Evolutionary conservation across 2,888 invertebrate species (phyloP).

Genomic region (Microctonus brassicae): DNA sequence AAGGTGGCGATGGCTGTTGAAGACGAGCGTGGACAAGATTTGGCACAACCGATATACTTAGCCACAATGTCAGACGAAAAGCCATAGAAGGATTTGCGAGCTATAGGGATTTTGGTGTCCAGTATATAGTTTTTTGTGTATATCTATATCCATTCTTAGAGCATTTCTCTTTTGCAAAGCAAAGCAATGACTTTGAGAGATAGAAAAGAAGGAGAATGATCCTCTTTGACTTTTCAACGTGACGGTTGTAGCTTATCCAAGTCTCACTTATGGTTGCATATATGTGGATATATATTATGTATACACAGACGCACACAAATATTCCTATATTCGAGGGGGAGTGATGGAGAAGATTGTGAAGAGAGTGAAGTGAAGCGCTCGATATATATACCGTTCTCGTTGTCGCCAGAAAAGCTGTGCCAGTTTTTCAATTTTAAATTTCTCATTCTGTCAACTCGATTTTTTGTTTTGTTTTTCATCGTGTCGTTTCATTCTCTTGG

Average conservation of each 20-base stretch:
- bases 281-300: too few species aligned
- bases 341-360: constrained; percentile 2
- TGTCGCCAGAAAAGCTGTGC: constrained; percentile 17
- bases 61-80: constrained; percentile 14
- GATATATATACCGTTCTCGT: not conserved
- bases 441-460: constrained; percentile 21
- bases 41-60: constrained; percentile 20
- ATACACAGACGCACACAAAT: too few species aligned
- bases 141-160: not conserved
- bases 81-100: constrained; percentile 8
- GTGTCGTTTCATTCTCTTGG: not conserved
- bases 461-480: constrained; percentile 9
- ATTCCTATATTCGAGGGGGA: not conserved
- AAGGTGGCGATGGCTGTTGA: not conserved
- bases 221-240: constrained; percentile 17
- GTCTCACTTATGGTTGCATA: not conserved
- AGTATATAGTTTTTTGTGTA: not conserved
- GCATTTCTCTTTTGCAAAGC: not conserved
- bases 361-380: not conserved
- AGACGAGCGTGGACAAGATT: constrained; percentile 13
- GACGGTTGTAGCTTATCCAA: constrained; percentile 14
- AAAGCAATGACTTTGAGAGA: not conserved
- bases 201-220: constrained; percentile 9
- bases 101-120: constrained; percentile 11
- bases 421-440: constrained; percentile 32